These are phyloP conservation scores for Euzophera pinguis DNA, from an alignment of 2,888 invertebrate genomes.

Conservation along the genomic window DNA sequence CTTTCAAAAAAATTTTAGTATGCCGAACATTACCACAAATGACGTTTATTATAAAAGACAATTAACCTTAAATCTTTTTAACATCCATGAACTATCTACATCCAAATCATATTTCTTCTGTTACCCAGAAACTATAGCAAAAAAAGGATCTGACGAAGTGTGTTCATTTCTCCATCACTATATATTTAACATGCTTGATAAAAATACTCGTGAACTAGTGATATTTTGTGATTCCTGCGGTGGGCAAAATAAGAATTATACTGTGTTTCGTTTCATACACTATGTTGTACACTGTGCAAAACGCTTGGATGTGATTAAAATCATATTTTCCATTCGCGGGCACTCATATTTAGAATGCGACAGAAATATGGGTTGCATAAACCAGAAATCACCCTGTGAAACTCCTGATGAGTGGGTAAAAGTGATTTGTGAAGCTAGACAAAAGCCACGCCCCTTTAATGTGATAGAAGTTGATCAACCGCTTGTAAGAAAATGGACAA, in stretches of 20 bases:
- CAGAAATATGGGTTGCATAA: slow-evolving; percentile 21
- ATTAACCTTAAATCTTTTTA: slow-evolving; percentile 23
- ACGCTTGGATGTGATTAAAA: slow-evolving; percentile 22
- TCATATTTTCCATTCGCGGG: slow-evolving; percentile 25
- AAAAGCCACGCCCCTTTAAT: slow-evolving; percentile 1
- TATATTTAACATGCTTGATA: slow-evolving; percentile 24
- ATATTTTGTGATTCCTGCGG: slow-evolving; percentile 12
- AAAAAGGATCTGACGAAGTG: slow-evolving; percentile 30
- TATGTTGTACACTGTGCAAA: slow-evolving; percentile 21
- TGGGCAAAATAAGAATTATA: not conserved
- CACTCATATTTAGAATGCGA: slow-evolving; percentile 29
- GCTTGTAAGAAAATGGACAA: too few species aligned
- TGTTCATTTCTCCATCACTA: slow-evolving; percentile 28
- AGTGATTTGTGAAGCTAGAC: slow-evolving; percentile 3
- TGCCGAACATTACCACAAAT: slow-evolving; percentile 31
- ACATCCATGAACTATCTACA: slow-evolving; percentile 27
- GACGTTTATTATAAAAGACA: slow-evolving; percentile 28
- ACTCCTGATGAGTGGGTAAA: slow-evolving; percentile 2
- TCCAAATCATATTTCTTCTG: slow-evolving; percentile 26
- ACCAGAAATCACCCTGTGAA: slow-evolving; percentile 2
- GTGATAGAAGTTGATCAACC: not conserved
- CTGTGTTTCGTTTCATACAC: slow-evolving; percentile 21
- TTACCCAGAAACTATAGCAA: slow-evolving; percentile 28
- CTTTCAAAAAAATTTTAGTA: slow-evolving; percentile 24
- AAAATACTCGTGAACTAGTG: slow-evolving; percentile 15